Base-by-base conservation (phyloP, 1,140 invertebrate genomes). In the Phymorhynchus buccinoides region DNA sequence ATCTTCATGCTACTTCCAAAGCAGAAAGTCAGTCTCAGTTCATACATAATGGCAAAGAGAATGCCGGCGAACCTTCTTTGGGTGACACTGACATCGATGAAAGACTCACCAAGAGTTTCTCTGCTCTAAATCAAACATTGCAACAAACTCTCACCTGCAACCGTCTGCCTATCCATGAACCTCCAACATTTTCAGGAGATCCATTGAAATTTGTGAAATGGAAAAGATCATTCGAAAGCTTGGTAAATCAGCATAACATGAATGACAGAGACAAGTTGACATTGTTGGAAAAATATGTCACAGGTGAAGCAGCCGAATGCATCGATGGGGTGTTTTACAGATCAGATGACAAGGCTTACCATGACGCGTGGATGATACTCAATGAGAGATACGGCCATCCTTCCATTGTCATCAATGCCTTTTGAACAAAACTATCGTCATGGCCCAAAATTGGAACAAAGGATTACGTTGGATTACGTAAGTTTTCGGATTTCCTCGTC, bases 331-430 rank as follows among this genome's bases (percentile, higher is more conserved):
- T 52, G 48, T 52, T 52, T 18, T 1, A n/a, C 48, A 9, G 48
- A 52, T 0, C 48, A 14, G 48, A 52, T 52, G 48, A 73, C 14
- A n/a, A 73, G 12, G 68, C 68, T 37, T 1, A 73, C n/a, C 14
- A 37, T 18, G 68, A 9, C 12, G 68, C 3, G 3, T 73, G 68
- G 68, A 73, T 14, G n/a, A 73, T 73, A 12, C 68, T 73, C 14
- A 73, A 73, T 73, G 68, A 73, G n/a, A 9, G 27, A 73, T 73
- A 73, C 68, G 68, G 68, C n/a, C 3, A 73, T n/a, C 68, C 68
- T 3, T 73, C 3, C 68, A n/a, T 73, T 7, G 35, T 73, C 35
- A 12, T 52, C 12, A 2, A 18, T 52, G 48, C 48, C 48, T 52
- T 52, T 18, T 18, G 48, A 0, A 52, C 12, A 9, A 52, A 52